Percentiles rank a stretch among this genome's conserved stretches.
phyloP scores from a whole-genome alignment of 2,888 invertebrate genomes.

The Drepana falcataria region DNA sequence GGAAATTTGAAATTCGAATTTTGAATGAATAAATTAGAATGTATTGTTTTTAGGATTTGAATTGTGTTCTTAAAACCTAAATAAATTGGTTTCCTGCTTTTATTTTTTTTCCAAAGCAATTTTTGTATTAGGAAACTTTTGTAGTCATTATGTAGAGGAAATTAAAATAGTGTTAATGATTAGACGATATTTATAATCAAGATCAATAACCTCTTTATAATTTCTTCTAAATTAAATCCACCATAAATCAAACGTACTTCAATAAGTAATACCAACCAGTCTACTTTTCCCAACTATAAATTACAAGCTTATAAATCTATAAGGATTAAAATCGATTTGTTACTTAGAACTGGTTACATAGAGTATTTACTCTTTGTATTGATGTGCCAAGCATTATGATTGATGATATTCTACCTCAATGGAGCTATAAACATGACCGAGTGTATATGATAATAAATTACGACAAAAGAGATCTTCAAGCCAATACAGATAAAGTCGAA shows the following conservation, averaged over 20 bases:
- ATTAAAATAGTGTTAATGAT: no score
- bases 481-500: slow-evolving; percentile 3
- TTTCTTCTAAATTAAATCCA: neutral
- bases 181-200: no score
- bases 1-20: no score
- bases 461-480: neutral
- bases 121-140: no score
- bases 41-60: no score
- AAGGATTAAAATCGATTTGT: slow-evolving; percentile 54
- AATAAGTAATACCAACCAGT: slow-evolving; percentile 2
- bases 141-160: no score
- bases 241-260: neutral
- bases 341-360: slow-evolving; percentile 45
- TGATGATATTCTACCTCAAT: slow-evolving; percentile 40
- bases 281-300: slow-evolving; percentile 29
- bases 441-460: neutral
- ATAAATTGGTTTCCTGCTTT: no score
- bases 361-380: slow-evolving; percentile 57
- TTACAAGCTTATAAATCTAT: slow-evolving; percentile 49
- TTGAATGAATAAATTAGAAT: no score
- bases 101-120: no score
- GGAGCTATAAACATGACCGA: slow-evolving; percentile 17
- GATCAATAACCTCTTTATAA: neutral
- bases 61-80: no score
- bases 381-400: slow-evolving; percentile 55